Conservation (phyloP, 1,140 invertebrate species). For the Apis laboriosa region DNA sequence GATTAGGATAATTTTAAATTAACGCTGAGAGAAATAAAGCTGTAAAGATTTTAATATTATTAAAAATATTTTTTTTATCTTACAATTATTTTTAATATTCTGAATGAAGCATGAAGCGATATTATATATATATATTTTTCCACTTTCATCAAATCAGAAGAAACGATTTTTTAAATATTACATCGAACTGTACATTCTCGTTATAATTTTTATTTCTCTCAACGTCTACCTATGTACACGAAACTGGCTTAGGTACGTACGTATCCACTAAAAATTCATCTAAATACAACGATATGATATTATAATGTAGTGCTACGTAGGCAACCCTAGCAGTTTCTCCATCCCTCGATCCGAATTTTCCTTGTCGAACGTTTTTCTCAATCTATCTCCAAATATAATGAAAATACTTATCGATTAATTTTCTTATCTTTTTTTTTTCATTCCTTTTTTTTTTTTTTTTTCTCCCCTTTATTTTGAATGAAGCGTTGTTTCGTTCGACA, state of each 20-base stretch:
- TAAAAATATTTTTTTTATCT: too few species aligned
- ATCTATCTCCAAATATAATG: too few species aligned
- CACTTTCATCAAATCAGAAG: neutral
- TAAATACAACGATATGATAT: slow-evolving; percentile 61
- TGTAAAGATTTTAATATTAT: neutral
- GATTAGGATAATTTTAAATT: slow-evolving; percentile 18
- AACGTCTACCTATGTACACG: slow-evolving; percentile 58
- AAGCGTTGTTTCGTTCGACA: neutral
- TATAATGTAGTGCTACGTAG: slow-evolving; percentile 76
- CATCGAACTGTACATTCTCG: neutral
- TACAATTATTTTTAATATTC: too few species aligned
- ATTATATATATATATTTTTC: too few species aligned
- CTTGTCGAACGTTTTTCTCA: slow-evolving; percentile 28
- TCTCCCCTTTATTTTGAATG: neutral
- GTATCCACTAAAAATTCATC: slow-evolving; percentile 52
- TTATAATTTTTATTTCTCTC: slow-evolving; percentile 41
- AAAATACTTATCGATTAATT: neutral
- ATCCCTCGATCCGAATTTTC: slow-evolving; percentile 58
- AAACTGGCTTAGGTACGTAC: slow-evolving; percentile 49
- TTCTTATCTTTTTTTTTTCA: too few species aligned
- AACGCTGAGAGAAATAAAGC: slow-evolving; percentile 23
- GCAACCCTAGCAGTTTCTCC: slow-evolving; percentile 71
- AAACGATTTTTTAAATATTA: neutral
- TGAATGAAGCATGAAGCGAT: too few species aligned
- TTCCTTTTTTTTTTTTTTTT: neutral